Conservation (phyloP, 2,888 invertebrate species). For the Leptura quadrifasciata region DNA sequence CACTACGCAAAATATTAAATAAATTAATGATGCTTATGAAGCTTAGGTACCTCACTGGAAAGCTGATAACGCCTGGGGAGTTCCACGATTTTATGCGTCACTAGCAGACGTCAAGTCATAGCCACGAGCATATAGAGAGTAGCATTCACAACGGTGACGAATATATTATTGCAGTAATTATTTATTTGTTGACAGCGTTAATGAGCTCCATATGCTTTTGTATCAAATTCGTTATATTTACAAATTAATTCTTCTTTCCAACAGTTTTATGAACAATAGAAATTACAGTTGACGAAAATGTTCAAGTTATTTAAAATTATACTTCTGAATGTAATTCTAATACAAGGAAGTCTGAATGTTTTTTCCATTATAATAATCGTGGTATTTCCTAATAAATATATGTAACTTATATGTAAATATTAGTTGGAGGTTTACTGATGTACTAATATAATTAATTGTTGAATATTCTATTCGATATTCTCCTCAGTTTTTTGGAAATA, state of each 20-base stretch:
- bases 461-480: too few relatives aligned
- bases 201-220: conserved; percentile 22
- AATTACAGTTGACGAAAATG: background rate
- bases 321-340: too few relatives aligned
- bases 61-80: conserved; percentile 19
- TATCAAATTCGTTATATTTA: background rate
- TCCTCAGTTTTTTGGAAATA: too few relatives aligned
- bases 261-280: background rate
- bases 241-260: background rate
- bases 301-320: background rate
- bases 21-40: conserved; percentile 28
- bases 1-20: conserved; percentile 27
- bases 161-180: conserved; percentile 15
- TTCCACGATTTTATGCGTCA: conserved; percentile 40
- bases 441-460: too few relatives aligned
- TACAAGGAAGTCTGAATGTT: background rate
- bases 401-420: too few relatives aligned
- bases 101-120: conserved; percentile 19
- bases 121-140: background rate
- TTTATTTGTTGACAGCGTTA: conserved; percentile 26
- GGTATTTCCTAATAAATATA: background rate
- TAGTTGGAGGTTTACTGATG: too few relatives aligned
- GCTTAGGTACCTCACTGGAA: conserved; percentile 20
- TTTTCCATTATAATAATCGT: background rate
- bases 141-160: conserved; percentile 17